phyloP scores from a whole-genome alignment of 1,140 invertebrate genomes.

The Cotesia vestalis region DNA sequence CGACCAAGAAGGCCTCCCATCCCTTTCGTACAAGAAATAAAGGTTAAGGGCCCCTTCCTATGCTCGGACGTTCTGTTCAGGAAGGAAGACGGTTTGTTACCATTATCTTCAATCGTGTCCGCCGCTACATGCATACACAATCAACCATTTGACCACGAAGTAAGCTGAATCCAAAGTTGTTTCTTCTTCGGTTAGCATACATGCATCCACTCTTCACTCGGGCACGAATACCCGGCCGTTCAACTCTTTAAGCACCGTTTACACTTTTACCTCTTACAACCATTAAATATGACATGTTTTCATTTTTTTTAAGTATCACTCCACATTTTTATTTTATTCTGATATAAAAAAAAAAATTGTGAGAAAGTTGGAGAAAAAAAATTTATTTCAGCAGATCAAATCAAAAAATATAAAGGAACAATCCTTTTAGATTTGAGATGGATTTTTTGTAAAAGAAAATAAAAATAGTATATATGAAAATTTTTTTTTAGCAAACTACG shows the following conservation, averaged over 20 bases:
- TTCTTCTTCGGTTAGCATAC: neutral
- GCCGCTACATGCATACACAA: slow-evolving; percentile 29
- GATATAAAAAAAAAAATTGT: neutral
- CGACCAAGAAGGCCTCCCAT: slow-evolving; percentile 18
- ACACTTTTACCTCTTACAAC: no score
- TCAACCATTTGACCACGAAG: neutral
- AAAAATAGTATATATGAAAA: slow-evolving; percentile 14
- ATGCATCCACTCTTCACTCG: neutral
- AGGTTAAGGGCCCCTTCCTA: neutral
- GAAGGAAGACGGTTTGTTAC: slow-evolving; percentile 60
- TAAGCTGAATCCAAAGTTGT: neutral
- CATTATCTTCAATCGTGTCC: slow-evolving; percentile 51
- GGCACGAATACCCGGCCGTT: slow-evolving; percentile 11
- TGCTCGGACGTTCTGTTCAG: slow-evolving; percentile 49
- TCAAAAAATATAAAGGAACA: slow-evolving; percentile 30
- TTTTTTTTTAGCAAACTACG: slow-evolving; percentile 28
- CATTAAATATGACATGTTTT: neutral
- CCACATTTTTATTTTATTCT: no score
- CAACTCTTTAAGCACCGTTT: slow-evolving; percentile 10
- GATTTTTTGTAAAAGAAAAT: slow-evolving; percentile 25
- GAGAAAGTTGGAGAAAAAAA: slow-evolving; percentile 12
- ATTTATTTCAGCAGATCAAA: slow-evolving; percentile 21
- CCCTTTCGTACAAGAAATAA: neutral
- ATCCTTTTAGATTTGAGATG: slow-evolving; percentile 36
- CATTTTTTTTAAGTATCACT: no score